These are phyloP conservation scores for Pygocentrus nattereri DNA, from an alignment of 2,797 vertebrate species.

Conservation along the genomic window DNA sequence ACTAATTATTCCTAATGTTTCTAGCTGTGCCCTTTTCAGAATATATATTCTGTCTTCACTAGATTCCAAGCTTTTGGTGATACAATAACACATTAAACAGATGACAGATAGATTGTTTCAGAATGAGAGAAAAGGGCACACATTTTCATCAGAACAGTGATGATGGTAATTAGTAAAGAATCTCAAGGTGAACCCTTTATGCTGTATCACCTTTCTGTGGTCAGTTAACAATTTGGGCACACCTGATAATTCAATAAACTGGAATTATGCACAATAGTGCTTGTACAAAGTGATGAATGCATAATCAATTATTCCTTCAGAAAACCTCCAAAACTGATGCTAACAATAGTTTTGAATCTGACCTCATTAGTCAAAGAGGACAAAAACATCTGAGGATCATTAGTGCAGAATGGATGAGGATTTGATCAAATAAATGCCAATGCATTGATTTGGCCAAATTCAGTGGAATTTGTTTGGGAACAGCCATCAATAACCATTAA, in stretches of 20 bases:
- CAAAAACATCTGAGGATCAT: conserved; percentile 67
- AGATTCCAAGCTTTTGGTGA: conserved; percentile 57
- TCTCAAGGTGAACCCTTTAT: conserved; percentile 41
- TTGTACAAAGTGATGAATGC: conserved; percentile 50
- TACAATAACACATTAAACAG: conserved; percentile 68
- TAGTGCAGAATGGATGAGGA: conserved; percentile 67
- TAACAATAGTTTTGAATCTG: conserved; percentile 54
- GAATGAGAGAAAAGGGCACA: conserved; percentile 74
- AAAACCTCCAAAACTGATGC: conserved; percentile 37
- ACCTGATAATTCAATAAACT: conserved; percentile 47
- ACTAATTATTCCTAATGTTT: conserved; percentile 42
- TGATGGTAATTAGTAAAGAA: conserved; percentile 35
- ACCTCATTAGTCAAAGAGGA: conserved; percentile 68
- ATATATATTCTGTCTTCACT: conserved; percentile 72
- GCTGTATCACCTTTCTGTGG: not conserved
- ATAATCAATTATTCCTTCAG: conserved; percentile 49
- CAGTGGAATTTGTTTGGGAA: conserved; percentile 72
- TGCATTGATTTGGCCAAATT: conserved; percentile 75
- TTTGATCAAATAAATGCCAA: conserved; percentile 76
- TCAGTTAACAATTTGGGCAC: conserved; percentile 26
- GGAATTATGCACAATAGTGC: conserved; percentile 29
- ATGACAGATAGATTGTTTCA: conserved; percentile 71
- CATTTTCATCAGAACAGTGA: conserved; percentile 63
- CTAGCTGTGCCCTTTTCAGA: conserved; percentile 69
- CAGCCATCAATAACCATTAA: conserved; percentile 72